Percentiles rank a stretch among this genome's conserved stretches.
phyloP scores from a whole-genome alignment of 2,113 vertebrate genomes.

The Oostethus manadensis region DNA sequence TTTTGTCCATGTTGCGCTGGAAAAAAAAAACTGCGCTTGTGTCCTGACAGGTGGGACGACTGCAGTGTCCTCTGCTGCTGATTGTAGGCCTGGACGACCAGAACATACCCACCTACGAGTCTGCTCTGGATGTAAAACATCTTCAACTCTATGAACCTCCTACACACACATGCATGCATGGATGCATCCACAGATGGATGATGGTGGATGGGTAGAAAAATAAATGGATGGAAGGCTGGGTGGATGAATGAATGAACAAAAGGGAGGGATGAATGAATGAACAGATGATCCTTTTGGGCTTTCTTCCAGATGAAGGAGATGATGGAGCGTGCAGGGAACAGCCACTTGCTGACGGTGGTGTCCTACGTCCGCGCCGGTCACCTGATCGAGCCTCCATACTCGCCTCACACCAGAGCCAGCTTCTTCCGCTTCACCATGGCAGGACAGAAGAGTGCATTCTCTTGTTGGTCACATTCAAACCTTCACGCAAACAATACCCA shows the following conservation, averaged over 20 bases:
- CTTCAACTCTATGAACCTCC: not conserved
- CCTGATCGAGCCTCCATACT: constrained; percentile 71
- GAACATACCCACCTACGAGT: constrained; percentile 65
- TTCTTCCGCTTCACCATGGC: constrained; percentile 11
- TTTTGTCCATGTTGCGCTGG: too few species aligned
- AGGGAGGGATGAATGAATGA: too few species aligned
- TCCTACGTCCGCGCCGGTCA: constrained; percentile 67
- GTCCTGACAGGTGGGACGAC: constrained; percentile 54
- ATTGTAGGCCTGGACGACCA: constrained; percentile 72
- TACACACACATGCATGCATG: too few species aligned
- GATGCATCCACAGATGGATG: too few species aligned
- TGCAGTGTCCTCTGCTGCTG: constrained; percentile 66
- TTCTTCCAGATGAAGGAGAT: constrained; percentile 63
- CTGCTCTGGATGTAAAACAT: constrained; percentile 67
- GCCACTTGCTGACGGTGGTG: constrained; percentile 61
- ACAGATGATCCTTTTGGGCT: too few species aligned
- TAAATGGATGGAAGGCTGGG: too few species aligned
- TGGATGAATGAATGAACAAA: too few species aligned
- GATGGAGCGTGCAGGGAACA: constrained; percentile 68
- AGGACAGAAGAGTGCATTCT: too few species aligned
- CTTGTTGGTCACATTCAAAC: too few species aligned
- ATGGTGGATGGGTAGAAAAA: too few species aligned
- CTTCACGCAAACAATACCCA: too few species aligned
- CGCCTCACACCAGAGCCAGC: constrained; percentile 44
- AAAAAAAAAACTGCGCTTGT: constrained; percentile 4